Percentiles rank a stretch among this genome's conserved stretches.
These are phyloP conservation scores for Hassar affinis DNA, from an alignment of 2,113 vertebrate genomes.

Conservation along the genomic window DNA sequence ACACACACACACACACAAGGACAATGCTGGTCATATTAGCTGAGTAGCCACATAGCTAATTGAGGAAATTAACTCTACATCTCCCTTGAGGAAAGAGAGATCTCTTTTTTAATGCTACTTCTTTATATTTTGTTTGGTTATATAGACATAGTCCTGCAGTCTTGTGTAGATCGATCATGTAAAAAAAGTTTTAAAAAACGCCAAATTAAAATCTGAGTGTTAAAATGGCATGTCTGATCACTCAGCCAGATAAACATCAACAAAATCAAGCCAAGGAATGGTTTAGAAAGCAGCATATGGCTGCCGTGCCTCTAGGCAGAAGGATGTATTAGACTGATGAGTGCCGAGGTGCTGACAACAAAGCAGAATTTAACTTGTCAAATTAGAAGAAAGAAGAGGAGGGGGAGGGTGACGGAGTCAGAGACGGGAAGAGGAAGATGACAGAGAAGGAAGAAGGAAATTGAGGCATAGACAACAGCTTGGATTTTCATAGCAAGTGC, in stretches of 20 bases:
- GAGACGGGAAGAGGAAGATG: conserved; percentile 69
- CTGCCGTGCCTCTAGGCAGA: conserved; percentile 35
- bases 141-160: background rate
- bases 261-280: conserved; percentile 24
- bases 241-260: conserved; percentile 39
- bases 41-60: conserved; percentile 74
- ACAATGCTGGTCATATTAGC: conserved; percentile 40
- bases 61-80: conserved; percentile 75
- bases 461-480: conserved; percentile 38
- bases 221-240: conserved; percentile 40
- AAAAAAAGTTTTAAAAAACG: no score
- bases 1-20: conserved; percentile 48
- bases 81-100: conserved; percentile 60
- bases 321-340: conserved; percentile 43
- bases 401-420: conserved; percentile 63
- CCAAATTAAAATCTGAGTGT: conserved; percentile 68
- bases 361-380: conserved; percentile 50
- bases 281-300: conserved; percentile 48
- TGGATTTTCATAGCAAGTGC: conserved; percentile 45
- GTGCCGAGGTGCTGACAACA: conserved; percentile 40
- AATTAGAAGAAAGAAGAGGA: conserved; percentile 49
- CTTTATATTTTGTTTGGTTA: background rate
- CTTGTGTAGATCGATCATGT: background rate
- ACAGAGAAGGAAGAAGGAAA: conserved; percentile 30
- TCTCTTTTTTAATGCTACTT: background rate